Evolutionary conservation across 2,113 vertebrate species (phyloP), one percentile per base, ranked within the genome.

Genomic region (Herpailurus yagouaroundi): DNA sequence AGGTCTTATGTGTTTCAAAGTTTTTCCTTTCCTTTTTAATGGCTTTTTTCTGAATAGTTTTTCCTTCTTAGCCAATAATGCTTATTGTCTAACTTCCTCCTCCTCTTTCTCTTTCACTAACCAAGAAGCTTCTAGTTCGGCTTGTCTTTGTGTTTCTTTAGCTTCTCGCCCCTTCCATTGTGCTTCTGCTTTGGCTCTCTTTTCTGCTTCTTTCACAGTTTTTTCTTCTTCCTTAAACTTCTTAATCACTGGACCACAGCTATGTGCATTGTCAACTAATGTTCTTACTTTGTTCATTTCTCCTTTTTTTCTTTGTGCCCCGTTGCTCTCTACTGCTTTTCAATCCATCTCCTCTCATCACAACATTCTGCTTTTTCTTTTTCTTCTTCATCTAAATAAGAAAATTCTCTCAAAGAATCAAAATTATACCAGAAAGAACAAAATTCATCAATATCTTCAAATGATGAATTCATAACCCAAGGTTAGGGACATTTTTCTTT

Each of bases 351-450:
- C 87, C 99, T 99, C 97, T 99, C 99, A 97, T 99, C 99, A 98
- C 99, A 99, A 98, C 99, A 99, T 99, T 99, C 99, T 92, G 99
- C 99, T 92, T 99, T 99, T 98, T 99, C 99, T 98, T 99, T 99
- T 98, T 99, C 99, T 97, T 99, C 99, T 99, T 99, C 99, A 97
- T 99, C 99, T 98, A 99, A 98, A 97, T 99, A 99, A 18, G 99
- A 99, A 98, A 99, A 99, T 93, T 99, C 99, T 98, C 99, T 99
- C 99, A 99, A 99, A 18, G 99, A 99, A 98, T 99, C 99, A 99
- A 99, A 99, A 98, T 99, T 99, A 98, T 99, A 99, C 99, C 99
- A 99, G 98, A 99, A 99, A 15, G 99, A 99, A 99, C 99, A 99
- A 99, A 99, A 99, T 81, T 98, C 98, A 98, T 99, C 99, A 91